A percentile compares a stretch with the other conserved stretches of the same genome.
Conservation (phyloP, 2,113 vertebrate species). For the Equus przewalskii region DNA sequence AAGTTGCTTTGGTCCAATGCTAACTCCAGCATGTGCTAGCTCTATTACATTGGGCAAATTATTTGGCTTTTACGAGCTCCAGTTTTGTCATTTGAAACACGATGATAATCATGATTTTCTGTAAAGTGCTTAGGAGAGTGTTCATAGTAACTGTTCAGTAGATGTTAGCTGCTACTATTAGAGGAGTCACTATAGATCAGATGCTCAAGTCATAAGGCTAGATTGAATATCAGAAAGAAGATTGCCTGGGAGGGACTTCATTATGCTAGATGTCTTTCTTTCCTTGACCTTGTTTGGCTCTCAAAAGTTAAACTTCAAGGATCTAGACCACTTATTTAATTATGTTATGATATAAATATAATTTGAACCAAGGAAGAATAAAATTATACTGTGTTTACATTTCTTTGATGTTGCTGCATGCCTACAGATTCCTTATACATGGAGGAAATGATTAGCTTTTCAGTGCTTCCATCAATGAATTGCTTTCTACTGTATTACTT, state of each 20-base stretch:
- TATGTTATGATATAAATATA: conserved; percentile 52
- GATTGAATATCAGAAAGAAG: not conserved
- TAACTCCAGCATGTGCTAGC: not conserved
- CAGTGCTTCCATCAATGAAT: not conserved
- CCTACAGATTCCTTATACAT: not conserved
- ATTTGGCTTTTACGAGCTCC: not conserved
- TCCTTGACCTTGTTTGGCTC: not conserved
- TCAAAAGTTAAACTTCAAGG: not conserved
- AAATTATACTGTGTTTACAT: conserved; percentile 30
- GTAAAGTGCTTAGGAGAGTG: not conserved
- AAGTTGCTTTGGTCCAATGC: not conserved
- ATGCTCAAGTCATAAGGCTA: not conserved
- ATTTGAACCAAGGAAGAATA: not conserved
- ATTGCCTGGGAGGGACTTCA: not conserved
- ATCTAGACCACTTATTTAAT: not conserved
- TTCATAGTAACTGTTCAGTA: not conserved
- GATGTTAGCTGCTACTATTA: not conserved
- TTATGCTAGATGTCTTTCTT: conserved; percentile 4
- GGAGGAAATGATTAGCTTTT: conserved; percentile 49
- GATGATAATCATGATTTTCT: not conserved
- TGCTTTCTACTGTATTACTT: conserved; percentile 34
- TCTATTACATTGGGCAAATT: not conserved
- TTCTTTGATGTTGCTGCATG: conserved; percentile 3
- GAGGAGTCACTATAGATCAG: not conserved
- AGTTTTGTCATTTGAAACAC: conserved; percentile 6